Percentiles rank a stretch among this genome's conserved stretches.
These are phyloP conservation scores for Pachyuromys duprasi DNA, from an alignment of 2,797 vertebrate species.

Conservation along the genomic window DNA sequence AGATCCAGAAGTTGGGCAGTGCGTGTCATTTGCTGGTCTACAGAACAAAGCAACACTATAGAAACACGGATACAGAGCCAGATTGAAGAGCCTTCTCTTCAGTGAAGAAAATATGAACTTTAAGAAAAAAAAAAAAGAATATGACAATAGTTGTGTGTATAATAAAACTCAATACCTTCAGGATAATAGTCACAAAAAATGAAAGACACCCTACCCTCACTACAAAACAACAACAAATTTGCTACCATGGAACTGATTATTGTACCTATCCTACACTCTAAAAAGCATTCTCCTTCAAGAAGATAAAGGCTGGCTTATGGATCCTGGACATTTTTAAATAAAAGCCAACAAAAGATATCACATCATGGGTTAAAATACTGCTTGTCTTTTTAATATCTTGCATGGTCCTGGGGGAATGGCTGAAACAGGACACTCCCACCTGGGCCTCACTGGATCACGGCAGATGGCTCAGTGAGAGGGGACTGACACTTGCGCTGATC, in stretches of 20 bases:
- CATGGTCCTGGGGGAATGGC: neutral
- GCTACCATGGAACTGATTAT: neutral
- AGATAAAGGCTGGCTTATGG: conserved; percentile 2
- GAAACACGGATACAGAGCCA: neutral
- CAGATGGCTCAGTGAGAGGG: conserved; percentile 48
- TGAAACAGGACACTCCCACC: neutral
- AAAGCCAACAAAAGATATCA: neutral
- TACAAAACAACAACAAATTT: neutral
- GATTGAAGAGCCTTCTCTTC: neutral
- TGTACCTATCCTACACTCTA: neutral
- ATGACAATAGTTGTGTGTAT: neutral
- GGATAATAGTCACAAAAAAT: neutral
- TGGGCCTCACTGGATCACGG: neutral
- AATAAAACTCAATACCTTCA: neutral
- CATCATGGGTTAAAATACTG: conserved; percentile 6
- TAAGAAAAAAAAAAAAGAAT: neutral
- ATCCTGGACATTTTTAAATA: conserved; percentile 35
- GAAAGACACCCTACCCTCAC: neutral
- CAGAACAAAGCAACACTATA: neutral
- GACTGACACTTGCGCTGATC: neutral
- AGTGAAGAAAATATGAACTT: neutral
- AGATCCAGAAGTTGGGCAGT: neutral
- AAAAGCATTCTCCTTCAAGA: neutral
- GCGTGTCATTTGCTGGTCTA: neutral
- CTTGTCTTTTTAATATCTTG: neutral